Evolutionary conservation across 2,888 invertebrate genomes (phyloP), one percentile per base, ranked within the genome.

Genomic region (Dysmachus trigonus): DNA sequence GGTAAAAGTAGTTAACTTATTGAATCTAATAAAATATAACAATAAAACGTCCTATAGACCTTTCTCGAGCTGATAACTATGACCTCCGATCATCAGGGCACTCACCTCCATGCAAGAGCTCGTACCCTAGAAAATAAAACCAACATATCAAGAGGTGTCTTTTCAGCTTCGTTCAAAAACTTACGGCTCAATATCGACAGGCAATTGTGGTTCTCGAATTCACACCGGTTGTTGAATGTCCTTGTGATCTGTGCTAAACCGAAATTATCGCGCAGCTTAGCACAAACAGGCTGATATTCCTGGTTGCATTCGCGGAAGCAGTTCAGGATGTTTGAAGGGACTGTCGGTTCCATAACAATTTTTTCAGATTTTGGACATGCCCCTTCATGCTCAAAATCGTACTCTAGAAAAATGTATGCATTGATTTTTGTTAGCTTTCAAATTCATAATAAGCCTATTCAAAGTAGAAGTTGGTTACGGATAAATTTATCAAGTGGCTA

Each of bases 191-290:
- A 22, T 33, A 8, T 82, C 18, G 71, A 82, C 8, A 82, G 15
- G 18, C 82, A 82, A 35, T 82, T 82, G 22, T 82, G 82, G 13
- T 82, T 82, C 13, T 82, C 82, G 5, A 82, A 71, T 71, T 82
- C 82, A 71, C 82, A 82, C 22, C 33, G 33, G 33, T 82, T 82
- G 13, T 71, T 31, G 33, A 82, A 82, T 62, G 53, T 71, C 27
- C 82, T 15, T 22, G 13, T 82, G 6, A 82, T 18, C 13, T 71
- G 33, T 3, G 33, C 27, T n/a, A 82, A 62, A 2, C 71, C 71
- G 5, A 71, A 62, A 6, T 18, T 35, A n/a, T 82, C 62, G 13
- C 22, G n/a, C 2, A 71, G 7, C 18, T 53, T 38, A 0, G 47
- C 71, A 71, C 82, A 82, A 62, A 82, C 33, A 6, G 82, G 82